phyloP scores from a whole-genome alignment of 2,888 invertebrate species.

The Drosophila birchii region DNA sequence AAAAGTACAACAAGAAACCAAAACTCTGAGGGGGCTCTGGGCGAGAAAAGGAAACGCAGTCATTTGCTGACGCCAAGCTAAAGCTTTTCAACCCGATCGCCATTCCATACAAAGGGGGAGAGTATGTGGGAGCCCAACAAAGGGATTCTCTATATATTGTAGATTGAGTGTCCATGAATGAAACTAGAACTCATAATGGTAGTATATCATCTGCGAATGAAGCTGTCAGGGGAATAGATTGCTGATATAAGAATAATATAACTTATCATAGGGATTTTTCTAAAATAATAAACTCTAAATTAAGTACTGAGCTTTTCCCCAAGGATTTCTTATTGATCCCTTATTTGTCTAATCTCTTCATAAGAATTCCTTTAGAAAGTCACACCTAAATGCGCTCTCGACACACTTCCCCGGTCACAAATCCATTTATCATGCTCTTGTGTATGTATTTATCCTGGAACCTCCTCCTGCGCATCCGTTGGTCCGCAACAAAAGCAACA shows the following conservation, averaged over 20 bases:
- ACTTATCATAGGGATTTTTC: background rate
- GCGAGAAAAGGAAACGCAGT: slow-evolving; percentile 38
- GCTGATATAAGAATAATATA: background rate
- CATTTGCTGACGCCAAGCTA: slow-evolving; percentile 43
- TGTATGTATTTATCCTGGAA: slow-evolving; percentile 27
- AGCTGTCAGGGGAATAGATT: background rate
- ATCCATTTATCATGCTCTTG: slow-evolving; percentile 37
- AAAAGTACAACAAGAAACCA: slow-evolving; percentile 37
- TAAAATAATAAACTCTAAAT: background rate
- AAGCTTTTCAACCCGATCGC: slow-evolving; percentile 45
- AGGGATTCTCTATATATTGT: slow-evolving; percentile 10
- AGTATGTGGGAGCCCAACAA: slow-evolving; percentile 3
- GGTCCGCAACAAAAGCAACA: slow-evolving; percentile 61
- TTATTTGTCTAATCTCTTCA: background rate
- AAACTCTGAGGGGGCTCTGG: slow-evolving; percentile 25
- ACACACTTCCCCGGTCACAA: background rate
- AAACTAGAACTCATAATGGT: slow-evolving; percentile 6
- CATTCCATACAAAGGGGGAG: background rate
- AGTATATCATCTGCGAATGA: background rate
- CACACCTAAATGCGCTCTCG: slow-evolving; percentile 27
- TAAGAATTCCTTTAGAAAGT: slow-evolving; percentile 16
- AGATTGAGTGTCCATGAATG: slow-evolving; percentile 10
- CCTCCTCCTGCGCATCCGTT: slow-evolving; percentile 42
- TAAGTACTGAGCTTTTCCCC: background rate
- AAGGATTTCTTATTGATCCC: slow-evolving; percentile 4